Percentiles rank a stretch among this genome's conserved stretches.
Evolutionary conservation across 2,113 vertebrate genomes (phyloP).

Genomic region (Stictonetta naevosa): DNA sequence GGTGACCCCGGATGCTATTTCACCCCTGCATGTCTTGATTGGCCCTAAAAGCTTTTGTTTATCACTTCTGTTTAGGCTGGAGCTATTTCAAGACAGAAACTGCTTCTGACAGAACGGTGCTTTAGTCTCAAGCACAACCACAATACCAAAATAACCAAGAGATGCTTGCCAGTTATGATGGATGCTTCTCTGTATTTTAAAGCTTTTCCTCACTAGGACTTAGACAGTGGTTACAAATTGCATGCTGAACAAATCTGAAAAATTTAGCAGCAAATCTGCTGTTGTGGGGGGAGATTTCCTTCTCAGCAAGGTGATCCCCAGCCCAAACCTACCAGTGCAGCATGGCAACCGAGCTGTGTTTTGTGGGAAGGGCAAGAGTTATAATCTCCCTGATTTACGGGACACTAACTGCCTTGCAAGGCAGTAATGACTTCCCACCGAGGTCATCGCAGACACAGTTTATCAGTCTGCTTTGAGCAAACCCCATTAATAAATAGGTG

Average conservation of each 20-base stretch:
- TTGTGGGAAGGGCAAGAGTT: neutral
- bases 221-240: neutral
- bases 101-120: neutral
- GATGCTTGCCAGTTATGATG: neutral
- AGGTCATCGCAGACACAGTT: constrained; percentile 45
- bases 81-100: neutral
- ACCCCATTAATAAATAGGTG: constrained; percentile 40
- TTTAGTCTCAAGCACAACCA: neutral
- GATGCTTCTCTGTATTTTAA: neutral
- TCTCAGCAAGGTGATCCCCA: neutral
- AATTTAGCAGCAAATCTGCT: neutral
- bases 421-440: constrained; percentile 27
- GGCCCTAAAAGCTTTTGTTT: neutral
- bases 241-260: neutral
- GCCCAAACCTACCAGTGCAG: neutral
- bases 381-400: constrained; percentile 36
- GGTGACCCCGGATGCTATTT: neutral
- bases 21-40: neutral
- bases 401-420: neutral
- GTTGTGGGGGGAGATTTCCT: neutral
- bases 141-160: neutral
- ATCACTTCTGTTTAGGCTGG: neutral
- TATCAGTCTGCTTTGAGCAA: constrained; percentile 43
- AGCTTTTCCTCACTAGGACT: neutral
- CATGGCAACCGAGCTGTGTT: neutral